A percentile compares a stretch with the other conserved stretches of the same genome.
Evolutionary conservation across 2,113 vertebrate species (phyloP).

Genomic region (Pagrus major): DNA sequence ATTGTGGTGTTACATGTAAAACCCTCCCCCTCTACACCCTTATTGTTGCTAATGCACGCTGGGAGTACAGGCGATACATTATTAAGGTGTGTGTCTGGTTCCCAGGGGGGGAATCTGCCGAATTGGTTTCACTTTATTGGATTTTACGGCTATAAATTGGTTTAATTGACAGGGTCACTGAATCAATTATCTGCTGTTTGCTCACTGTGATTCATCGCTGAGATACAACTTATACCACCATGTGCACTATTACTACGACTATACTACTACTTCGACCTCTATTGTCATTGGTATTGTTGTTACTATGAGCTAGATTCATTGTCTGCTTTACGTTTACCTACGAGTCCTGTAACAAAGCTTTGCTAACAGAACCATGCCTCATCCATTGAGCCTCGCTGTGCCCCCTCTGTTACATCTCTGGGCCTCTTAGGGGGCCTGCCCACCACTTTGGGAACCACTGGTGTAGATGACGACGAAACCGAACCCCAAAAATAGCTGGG

Average conservation of each 20-base stretch:
- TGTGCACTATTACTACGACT: no score
- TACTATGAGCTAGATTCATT: neutral
- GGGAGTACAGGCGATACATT: neutral
- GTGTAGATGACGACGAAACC: no score
- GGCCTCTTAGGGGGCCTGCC: no score
- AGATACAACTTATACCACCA: neutral
- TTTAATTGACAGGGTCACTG: neutral
- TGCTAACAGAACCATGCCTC: no score
- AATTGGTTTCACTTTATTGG: neutral
- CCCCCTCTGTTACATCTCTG: no score
- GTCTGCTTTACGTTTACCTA: no score
- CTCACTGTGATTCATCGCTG: neutral
- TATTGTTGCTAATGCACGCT: neutral
- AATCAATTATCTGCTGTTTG: neutral
- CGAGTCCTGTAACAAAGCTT: no score
- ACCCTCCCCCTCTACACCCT: neutral
- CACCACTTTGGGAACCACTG: no score
- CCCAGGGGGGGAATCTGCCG: neutral
- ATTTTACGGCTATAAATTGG: neutral
- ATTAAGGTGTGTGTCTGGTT: neutral
- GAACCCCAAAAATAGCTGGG: no score
- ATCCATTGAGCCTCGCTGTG: no score
- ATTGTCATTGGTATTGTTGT: neutral
- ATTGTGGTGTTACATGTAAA: constrained; percentile 17
- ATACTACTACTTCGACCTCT: neutral